phyloP scores from a whole-genome alignment of 1,140 invertebrate genomes.

The Panagrolaimus sp. region DNA sequence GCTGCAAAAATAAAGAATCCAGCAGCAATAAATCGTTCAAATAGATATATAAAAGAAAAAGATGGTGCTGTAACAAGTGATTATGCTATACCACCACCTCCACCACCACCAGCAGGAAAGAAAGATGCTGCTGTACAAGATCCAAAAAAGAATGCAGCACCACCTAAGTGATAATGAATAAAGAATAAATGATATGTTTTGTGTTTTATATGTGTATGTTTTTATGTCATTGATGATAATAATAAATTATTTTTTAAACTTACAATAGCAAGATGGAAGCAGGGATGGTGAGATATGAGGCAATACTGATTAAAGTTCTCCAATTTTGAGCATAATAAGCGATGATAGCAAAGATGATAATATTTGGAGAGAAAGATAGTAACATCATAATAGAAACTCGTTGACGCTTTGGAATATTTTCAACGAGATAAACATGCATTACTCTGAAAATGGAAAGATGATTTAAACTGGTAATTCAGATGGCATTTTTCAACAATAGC shows the following conservation, averaged over 20 bases:
- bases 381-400: constrained; percentile 1
- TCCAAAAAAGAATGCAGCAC: constrained; percentile 6
- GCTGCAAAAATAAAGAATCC: constrained; percentile 11
- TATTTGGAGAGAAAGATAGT: constrained; percentile 5
- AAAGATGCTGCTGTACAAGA: not conserved
- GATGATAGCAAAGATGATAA: constrained; percentile 3
- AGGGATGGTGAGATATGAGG: not conserved
- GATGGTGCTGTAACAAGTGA: not conserved
- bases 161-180: not conserved
- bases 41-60: not conserved
- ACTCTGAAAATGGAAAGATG: not conserved
- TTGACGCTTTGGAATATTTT: not conserved
- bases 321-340: not conserved
- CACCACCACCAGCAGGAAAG: not conserved
- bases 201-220: too few relatives aligned
- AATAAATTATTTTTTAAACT: not conserved
- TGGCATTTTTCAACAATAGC: too few relatives aligned
- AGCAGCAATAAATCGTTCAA: not conserved
- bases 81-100: not conserved
- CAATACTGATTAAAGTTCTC: not conserved
- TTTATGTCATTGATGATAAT: too few relatives aligned
- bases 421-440: not conserved
- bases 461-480: too few relatives aligned
- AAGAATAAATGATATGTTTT: too few relatives aligned
- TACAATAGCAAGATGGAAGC: not conserved